A percentile compares a stretch with the other conserved stretches of the same genome.
Evolutionary conservation across 2,888 invertebrate species (phyloP).

Genomic region (Mystacides longicornis): DNA sequence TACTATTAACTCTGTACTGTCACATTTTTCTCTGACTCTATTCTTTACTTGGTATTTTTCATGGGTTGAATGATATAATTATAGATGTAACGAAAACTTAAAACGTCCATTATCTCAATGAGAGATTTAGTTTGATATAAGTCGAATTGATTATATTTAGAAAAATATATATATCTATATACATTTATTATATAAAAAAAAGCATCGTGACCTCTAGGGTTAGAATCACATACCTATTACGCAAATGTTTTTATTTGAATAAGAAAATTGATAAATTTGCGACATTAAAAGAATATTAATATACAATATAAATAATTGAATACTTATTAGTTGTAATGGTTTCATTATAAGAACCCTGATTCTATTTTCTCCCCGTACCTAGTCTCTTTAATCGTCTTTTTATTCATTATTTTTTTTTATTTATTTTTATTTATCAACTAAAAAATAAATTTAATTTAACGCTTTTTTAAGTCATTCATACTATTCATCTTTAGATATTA

Average conservation of each 20-base stretch:
- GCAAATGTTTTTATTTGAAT: neutral
- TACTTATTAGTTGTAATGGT: neutral
- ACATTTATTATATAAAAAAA: neutral
- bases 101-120: conserved; percentile 26
- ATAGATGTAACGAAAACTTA: conserved; percentile 21
- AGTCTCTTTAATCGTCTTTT: neutral
- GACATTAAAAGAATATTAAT: no score
- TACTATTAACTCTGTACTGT: conserved; percentile 14
- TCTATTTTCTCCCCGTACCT: neutral
- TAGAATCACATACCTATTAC: neutral
- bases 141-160: neutral
- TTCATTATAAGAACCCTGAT: neutral
- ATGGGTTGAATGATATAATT: conserved; percentile 16
- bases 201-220: neutral
- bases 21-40: conserved; percentile 18
- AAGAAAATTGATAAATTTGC: neutral
- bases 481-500: neutral
- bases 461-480: neutral
- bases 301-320: no score
- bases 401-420: neutral
- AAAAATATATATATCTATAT: conserved; percentile 2
- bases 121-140: conserved; percentile 20
- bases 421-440: neutral
- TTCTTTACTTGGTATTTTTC: conserved; percentile 13
- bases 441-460: no score